Conservation (phyloP, 1,140 invertebrate species). For the Hypsibius dujardini region DNA sequence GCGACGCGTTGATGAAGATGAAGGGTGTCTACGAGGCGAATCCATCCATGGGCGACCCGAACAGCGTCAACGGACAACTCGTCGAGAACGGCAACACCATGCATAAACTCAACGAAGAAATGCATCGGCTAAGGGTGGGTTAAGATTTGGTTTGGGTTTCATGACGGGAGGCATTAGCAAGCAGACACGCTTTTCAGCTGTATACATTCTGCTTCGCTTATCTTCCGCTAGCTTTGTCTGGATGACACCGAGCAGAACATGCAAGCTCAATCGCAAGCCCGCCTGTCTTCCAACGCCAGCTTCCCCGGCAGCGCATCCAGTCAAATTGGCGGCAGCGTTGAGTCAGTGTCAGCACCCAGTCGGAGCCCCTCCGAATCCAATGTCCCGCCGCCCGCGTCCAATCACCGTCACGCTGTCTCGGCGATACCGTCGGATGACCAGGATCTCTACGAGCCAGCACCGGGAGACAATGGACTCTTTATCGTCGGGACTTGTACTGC, state of each 20-base stretch:
- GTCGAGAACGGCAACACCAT: conserved; percentile 78
- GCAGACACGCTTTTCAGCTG: no score
- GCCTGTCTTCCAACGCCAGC: not conserved
- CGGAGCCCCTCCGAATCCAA: conserved; percentile 10
- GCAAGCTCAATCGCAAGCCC: no score
- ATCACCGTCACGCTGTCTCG: conserved; percentile 1
- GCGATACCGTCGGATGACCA: not conserved
- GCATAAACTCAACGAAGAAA: conserved; percentile 64
- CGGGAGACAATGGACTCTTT: conserved; percentile 17
- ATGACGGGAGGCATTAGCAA: no score
- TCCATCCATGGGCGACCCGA: conserved; percentile 79
- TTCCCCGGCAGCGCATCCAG: not conserved
- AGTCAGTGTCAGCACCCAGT: conserved; percentile 2
- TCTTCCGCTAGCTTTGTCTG: conserved; percentile 8
- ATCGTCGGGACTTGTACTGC: conserved; percentile 20
- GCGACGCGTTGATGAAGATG: conserved; percentile 95
- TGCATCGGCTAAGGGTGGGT: conserved; percentile 46
- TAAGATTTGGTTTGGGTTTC: not conserved
- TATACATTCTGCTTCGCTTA: no score
- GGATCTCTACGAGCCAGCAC: conserved; percentile 11
- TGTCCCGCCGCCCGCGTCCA: not conserved
- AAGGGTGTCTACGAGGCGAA: conserved; percentile 91
- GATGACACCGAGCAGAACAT: conserved; percentile 13
- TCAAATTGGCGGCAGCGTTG: not conserved
- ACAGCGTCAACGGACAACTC: conserved; percentile 81